Evolutionary conservation across 2,113 vertebrate genomes (phyloP).

Genomic region (Guaruba guarouba): DNA sequence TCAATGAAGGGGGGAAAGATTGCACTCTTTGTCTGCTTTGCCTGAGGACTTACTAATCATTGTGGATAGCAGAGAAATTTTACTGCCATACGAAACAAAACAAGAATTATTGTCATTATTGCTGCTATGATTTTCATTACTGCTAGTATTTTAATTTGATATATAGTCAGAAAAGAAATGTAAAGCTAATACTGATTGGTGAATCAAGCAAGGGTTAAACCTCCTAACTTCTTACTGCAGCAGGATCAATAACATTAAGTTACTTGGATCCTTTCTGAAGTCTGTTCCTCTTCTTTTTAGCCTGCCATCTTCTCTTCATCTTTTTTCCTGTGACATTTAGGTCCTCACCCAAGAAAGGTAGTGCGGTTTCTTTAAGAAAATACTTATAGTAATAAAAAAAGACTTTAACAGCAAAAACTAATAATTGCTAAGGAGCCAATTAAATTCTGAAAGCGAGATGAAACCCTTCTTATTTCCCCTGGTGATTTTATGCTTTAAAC

Average conservation of each 20-base stretch:
- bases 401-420: slow-evolving; percentile 99
- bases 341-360: slow-evolving; percentile 76
- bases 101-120: background rate
- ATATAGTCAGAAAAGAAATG: background rate
- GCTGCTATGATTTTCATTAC: background rate
- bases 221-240: slow-evolving; percentile 57
- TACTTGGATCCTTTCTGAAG: slow-evolving; percentile 67
- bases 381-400: slow-evolving; percentile 97
- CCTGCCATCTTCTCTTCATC: slow-evolving; percentile 55
- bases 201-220: slow-evolving; percentile 66
- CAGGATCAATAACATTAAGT: slow-evolving; percentile 69
- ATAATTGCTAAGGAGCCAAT: slow-evolving; percentile 99
- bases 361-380: slow-evolving; percentile 96
- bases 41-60: background rate
- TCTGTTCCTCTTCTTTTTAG: slow-evolving; percentile 53
- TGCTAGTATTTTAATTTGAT: background rate
- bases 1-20: background rate
- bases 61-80: background rate
- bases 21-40: background rate
- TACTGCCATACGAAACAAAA: background rate
- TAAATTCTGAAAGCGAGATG: slow-evolving; percentile 99
- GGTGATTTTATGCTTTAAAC: slow-evolving; percentile 99
- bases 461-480: slow-evolving; percentile 99
- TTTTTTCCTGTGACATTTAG: slow-evolving; percentile 70
- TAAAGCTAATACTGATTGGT: background rate